Evolutionary conservation across 2,113 vertebrate genomes (phyloP).

Genomic region (Chrysochloris asiatica): DNA sequence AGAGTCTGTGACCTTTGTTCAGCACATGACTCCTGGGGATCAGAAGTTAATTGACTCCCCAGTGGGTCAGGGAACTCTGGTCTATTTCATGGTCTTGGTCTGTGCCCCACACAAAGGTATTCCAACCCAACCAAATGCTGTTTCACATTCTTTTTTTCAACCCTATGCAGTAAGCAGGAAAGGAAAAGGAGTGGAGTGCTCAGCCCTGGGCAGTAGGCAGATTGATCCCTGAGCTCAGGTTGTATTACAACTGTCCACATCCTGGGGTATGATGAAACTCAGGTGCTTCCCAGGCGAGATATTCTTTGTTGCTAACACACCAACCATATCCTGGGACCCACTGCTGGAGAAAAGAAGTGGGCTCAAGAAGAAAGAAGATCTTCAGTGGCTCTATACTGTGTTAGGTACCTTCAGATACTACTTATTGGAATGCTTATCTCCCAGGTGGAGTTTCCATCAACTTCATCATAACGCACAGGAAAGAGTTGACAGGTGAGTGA

Average conservation of each 20-base stretch:
- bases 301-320: not conserved
- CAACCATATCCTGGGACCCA: not conserved
- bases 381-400: too few species aligned
- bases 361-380: not conserved
- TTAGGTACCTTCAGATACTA: too few species aligned
- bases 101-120: not conserved
- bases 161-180: too few species aligned
- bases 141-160: not conserved
- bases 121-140: too few species aligned
- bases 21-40: fast-evolving
- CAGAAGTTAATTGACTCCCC: not conserved
- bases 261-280: not conserved
- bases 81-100: too few species aligned
- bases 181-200: not conserved
- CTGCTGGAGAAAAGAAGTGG: not conserved
- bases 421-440: not conserved
- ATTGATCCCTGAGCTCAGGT: not conserved
- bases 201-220: not conserved
- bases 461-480: not conserved
- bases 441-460: fast-evolving
- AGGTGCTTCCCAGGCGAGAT: not conserved
- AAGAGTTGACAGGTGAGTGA: not conserved
- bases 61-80: not conserved
- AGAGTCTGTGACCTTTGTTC: not conserved
- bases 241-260: fast-evolving